These are phyloP conservation scores for Anguilla anguilla DNA, from an alignment of 2,797 vertebrate genomes.

Conservation along the genomic window DNA sequence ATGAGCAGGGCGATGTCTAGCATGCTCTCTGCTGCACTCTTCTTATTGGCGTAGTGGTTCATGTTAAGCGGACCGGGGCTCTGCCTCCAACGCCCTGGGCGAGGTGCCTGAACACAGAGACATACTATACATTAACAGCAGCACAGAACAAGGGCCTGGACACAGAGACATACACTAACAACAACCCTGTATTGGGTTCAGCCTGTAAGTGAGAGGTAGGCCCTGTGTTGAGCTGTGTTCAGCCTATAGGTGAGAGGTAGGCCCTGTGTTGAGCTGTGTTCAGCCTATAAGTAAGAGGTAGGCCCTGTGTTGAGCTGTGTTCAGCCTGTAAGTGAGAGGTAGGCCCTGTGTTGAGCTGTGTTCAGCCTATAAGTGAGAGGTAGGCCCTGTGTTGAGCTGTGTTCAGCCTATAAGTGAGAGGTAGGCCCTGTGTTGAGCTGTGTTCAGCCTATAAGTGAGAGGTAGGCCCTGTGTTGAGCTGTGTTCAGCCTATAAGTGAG, in stretches of 20 bases:
- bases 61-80: slow-evolving; percentile 78
- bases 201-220: neutral
- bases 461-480: neutral
- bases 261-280: neutral
- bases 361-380: neutral
- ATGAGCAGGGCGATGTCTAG: slow-evolving; percentile 94
- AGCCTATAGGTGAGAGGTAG: neutral
- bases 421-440: neutral
- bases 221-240: neutral
- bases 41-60: slow-evolving; percentile 97
- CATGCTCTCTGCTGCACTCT: slow-evolving; percentile 96
- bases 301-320: neutral
- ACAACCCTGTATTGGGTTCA: neutral
- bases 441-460: neutral
- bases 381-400: neutral
- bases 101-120: neutral
- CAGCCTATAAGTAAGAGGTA: neutral
- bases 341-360: neutral
- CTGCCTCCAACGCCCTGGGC: neutral
- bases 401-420: neutral
- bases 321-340: neutral
- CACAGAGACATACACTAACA: slow-evolving; percentile 25
- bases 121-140: neutral
- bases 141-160: neutral
- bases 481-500: neutral